Conservation (phyloP, 2,888 invertebrate species). For the Anthrax anthrax region DNA sequence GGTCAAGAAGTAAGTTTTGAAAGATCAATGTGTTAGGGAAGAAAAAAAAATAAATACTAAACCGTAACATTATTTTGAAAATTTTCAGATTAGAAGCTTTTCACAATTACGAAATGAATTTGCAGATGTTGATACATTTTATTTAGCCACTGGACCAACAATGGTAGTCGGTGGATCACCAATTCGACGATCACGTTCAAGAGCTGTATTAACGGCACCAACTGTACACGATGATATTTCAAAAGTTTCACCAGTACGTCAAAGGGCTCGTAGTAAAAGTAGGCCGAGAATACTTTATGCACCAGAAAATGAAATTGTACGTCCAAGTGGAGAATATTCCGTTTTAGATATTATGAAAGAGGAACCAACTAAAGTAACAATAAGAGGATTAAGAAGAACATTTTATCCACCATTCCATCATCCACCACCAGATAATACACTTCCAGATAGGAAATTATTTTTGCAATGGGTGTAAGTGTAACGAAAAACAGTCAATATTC, state of each 20-base stretch:
- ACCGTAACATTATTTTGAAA: background rate
- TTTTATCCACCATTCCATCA: conserved; percentile 80
- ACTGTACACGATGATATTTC: conserved; percentile 33
- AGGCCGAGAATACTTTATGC: conserved; percentile 72
- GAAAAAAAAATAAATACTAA: background rate
- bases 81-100: conserved; percentile 68
- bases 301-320: conserved; percentile 65
- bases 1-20: conserved; percentile 65
- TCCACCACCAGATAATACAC: conserved; percentile 68
- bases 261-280: conserved; percentile 68
- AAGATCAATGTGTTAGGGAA: too few relatives aligned
- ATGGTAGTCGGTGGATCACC: conserved; percentile 40
- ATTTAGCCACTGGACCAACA: conserved; percentile 41
- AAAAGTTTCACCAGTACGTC: conserved; percentile 39
- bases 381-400: conserved; percentile 65
- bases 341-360: conserved; percentile 73
- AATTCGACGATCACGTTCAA: conserved; percentile 48
- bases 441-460: conserved; percentile 75
- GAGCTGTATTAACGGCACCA: conserved; percentile 40
- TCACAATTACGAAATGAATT: conserved; percentile 87
- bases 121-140: conserved; percentile 82
- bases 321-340: conserved; percentile 63
- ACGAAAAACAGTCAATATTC: background rate
- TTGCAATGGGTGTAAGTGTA: conserved; percentile 80
- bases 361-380: conserved; percentile 70